Conservation (phyloP, 2,113 vertebrate genomes). For the Oxyura jamaicensis region DNA sequence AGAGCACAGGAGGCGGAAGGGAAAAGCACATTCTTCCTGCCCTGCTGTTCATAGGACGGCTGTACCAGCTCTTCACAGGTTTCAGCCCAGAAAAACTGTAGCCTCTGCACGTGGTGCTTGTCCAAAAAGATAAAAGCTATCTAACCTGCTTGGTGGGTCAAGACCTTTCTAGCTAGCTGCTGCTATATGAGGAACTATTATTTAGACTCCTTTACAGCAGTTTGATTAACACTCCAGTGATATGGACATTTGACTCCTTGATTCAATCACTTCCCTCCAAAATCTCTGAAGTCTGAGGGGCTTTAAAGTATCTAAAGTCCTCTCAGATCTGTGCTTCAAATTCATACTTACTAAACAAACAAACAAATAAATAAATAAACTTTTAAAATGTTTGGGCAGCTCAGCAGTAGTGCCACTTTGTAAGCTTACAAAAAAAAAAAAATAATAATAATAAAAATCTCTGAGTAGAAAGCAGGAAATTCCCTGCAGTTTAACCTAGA, state of each 20-base stretch:
- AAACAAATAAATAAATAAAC: background rate
- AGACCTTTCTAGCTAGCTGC: background rate
- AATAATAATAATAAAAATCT: background rate
- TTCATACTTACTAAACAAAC: background rate
- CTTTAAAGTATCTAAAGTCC: background rate
- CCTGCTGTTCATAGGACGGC: background rate
- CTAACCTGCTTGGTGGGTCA: background rate
- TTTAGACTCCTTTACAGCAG: background rate
- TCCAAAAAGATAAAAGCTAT: background rate
- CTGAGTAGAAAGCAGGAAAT: conserved; percentile 21
- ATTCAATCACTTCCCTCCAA: background rate
- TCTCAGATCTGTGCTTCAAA: background rate
- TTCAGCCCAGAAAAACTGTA: background rate
- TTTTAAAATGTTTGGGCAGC: background rate
- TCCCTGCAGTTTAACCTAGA: background rate
- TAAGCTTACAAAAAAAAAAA: background rate
- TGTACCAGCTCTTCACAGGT: background rate
- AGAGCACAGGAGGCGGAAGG: background rate
- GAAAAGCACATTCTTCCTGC: background rate
- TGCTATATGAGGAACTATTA: background rate
- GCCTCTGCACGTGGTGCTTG: background rate
- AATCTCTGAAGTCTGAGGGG: background rate
- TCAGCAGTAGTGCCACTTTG: background rate
- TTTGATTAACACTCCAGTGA: background rate
- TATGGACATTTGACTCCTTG: background rate